Percentiles rank a stretch among this genome's conserved stretches.
Conservation (phyloP, 92 coral and sea anemone species). For the Zoanthus sansibaricus region DNA sequence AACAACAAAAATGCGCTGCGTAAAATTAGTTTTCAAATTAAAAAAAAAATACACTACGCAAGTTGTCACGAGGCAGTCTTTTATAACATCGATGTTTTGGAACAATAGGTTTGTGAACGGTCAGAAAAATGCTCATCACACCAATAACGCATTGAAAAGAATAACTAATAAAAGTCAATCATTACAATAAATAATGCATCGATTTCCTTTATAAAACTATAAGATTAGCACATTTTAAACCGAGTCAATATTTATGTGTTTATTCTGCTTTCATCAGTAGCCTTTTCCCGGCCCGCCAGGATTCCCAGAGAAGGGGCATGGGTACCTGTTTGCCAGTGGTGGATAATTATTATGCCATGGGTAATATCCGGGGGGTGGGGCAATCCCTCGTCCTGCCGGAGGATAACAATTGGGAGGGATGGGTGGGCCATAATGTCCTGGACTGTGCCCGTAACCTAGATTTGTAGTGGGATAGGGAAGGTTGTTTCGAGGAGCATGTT, state of each 20-base stretch:
- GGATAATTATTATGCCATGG: conserved; percentile 83
- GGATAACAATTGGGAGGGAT: conserved; percentile 68
- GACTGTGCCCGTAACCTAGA: conserved; percentile 35
- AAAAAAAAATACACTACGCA: too few relatives aligned
- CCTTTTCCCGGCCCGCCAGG: conserved; percentile 32
- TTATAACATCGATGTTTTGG: too few relatives aligned
- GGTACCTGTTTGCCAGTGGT: conserved; percentile 62
- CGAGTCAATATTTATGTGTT: neutral
- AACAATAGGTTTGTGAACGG: too few relatives aligned
- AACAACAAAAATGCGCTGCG: too few relatives aligned
- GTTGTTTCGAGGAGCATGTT: conserved; percentile 6
- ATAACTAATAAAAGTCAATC: neutral
- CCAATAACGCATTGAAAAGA: neutral
- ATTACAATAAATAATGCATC: neutral
- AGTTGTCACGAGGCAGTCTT: too few relatives aligned
- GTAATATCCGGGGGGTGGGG: conserved; percentile 64
- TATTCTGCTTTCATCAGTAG: conserved; percentile 11
- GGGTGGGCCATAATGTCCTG: conserved; percentile 22
- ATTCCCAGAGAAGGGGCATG: conserved; percentile 26
- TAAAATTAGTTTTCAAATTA: too few relatives aligned
- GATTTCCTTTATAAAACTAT: neutral
- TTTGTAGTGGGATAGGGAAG: conserved; percentile 41
- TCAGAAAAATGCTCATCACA: too few relatives aligned
- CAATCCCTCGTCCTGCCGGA: conserved; percentile 51
- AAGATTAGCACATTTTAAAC: too few relatives aligned